These are phyloP conservation scores for Amniataba percoides DNA, from an alignment of 2,797 vertebrate genomes.

Conservation along the genomic window DNA sequence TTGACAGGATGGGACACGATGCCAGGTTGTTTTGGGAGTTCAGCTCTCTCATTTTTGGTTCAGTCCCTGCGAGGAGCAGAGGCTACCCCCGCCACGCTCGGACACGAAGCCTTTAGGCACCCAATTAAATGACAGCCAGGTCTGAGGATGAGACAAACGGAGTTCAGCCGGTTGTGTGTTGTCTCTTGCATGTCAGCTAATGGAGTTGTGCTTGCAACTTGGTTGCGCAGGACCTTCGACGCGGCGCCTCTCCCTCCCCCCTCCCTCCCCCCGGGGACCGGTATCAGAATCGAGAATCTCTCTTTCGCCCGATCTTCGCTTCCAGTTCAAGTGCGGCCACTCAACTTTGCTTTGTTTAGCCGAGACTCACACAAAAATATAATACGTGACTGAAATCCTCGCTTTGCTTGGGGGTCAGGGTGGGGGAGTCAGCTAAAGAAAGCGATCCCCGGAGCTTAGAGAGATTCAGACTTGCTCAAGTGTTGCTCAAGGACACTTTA, in stretches of 20 bases:
- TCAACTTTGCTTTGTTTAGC: conserved; percentile 37
- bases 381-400: conserved; percentile 32
- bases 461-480: conserved; percentile 23
- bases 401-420: conserved; percentile 29
- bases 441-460: conserved; percentile 16
- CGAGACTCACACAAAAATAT: background rate
- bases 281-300: conserved; percentile 32
- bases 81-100: background rate
- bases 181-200: conserved; percentile 39
- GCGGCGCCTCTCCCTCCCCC: conserved; percentile 11
- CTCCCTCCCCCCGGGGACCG: conserved; percentile 35
- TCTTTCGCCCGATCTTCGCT: conserved; percentile 27
- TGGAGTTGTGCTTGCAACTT: conserved; percentile 42
- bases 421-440: background rate
- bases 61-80: background rate
- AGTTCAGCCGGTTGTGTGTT: conserved; percentile 10
- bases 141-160: conserved; percentile 39
- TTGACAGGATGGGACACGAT: background rate
- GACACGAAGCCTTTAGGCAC: conserved; percentile 18
- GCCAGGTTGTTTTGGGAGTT: background rate
- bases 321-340: conserved; percentile 9
- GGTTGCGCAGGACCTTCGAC: conserved; percentile 26
- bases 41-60: conserved; percentile 1
- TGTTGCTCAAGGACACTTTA: conserved; percentile 33
- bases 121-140: conserved; percentile 53